Evolutionary conservation across 1,140 invertebrate genomes (phyloP).

Genomic region (Sycobia sp.): DNA sequence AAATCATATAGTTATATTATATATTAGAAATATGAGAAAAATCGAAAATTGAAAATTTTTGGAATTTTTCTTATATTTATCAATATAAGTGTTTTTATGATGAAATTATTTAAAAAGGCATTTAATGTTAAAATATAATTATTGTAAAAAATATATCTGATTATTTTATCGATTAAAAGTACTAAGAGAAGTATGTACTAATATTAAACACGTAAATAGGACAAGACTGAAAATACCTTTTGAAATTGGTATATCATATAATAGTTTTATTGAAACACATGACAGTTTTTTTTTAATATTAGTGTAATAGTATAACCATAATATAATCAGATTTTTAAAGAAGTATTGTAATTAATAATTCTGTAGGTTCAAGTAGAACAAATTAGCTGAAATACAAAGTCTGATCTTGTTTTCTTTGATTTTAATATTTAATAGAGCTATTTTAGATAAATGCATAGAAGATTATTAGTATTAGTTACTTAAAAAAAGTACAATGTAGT

Average conservation of each 20-base stretch:
- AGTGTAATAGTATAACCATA: not conserved
- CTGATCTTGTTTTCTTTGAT: constrained; percentile 17
- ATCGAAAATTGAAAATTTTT: constrained; percentile 1
- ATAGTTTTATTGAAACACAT: constrained; percentile 4
- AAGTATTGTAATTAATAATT: constrained; percentile 8
- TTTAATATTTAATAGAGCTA: not conserved
- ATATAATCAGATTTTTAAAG: constrained; percentile 4
- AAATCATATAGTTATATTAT: too few species aligned
- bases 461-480: constrained; percentile 11
- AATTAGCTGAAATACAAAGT: constrained; percentile 10
- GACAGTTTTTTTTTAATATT: constrained; percentile 17
- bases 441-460: constrained; percentile 20
- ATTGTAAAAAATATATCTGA: not conserved
- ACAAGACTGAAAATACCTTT: constrained; percentile 23
- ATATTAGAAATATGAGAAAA: not conserved
- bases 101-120: constrained; percentile 11
- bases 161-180: not conserved
- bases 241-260: constrained; percentile 23
- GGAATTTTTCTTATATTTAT: not conserved
- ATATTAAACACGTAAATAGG: not conserved
- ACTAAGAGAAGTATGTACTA: not conserved
- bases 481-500: constrained; percentile 18
- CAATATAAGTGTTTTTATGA: constrained; percentile 4
- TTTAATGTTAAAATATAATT: constrained; percentile 5
- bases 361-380: not conserved